Evolutionary conservation across 2,888 invertebrate species (phyloP), one percentile per base, ranked within the genome.

Genomic region (Drosophila eohydei): DNA sequence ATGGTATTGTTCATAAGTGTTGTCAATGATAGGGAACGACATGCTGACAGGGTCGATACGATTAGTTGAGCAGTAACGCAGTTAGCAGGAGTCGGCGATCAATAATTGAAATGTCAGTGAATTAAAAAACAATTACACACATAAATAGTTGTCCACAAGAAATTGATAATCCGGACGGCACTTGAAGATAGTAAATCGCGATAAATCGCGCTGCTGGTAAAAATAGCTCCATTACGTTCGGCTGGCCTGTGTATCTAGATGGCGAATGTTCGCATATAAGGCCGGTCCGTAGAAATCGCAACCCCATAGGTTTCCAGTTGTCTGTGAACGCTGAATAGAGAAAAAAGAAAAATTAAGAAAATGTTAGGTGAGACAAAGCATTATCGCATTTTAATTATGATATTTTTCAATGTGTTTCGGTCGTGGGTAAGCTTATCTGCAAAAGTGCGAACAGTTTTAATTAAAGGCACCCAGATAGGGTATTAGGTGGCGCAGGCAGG

Each of bases 361-460:
- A 80, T 79, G 76, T 57, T 75, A 64, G 63, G 63, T 63, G 63
- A 69, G 75, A 61, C 54, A 44, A 2, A 32, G 57, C 51, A 50
- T 71, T 77, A 76, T 64, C 65, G 59, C 50, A 55, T 69, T 88
- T 83, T 89, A 83, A 89, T 89, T 83, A 74, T 54, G 57, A 56
- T 57, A 80, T 51, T 71, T 46, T 43, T 40, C 11, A 48, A 30
- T 77, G 73, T 71, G 58, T 80, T 65, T 62, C 46, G 58, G 55
- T 58, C 38, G 36, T 30, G 50, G 52, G 62, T 55, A 38, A 65
- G 87, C 80, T 83, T 83, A 89, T 83, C 82, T 73, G 71, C 62
- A 41, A 48, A 59, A 59, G 55, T 74, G 70, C 77, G 80, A 54
- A 84, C 73, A 64, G 81, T 83, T 81, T 81, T 83, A 83, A 83